Base-by-base conservation (phyloP, 2,797 vertebrate genomes). In the Meda fulgida region DNA sequence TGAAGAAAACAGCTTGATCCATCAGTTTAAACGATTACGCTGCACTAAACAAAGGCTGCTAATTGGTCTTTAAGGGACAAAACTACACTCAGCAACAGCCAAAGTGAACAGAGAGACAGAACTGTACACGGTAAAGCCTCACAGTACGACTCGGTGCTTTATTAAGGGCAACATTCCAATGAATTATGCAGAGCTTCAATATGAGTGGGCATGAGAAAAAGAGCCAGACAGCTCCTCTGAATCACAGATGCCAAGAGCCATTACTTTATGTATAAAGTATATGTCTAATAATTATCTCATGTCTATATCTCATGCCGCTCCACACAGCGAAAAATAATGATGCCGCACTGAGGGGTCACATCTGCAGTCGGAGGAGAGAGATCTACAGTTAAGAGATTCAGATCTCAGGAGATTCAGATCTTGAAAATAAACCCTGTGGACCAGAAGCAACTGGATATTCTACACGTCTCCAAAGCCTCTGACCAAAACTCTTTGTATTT, bases 281-380 rank as follows among this genome's bases (percentile, higher is more conserved):
- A 93, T 91, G 87, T 91, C 88, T 88, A 88, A 87, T 93, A 93
- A 94, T 94, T 91, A 94, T 91, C 89, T 91, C 86, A 79, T 89
- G 85, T 87, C 86, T 67, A 83, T 83, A 88, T 88, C 87, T 88
- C 53, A 88, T 46, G 75, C 89, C 90, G 92, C 92, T 90, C 90
- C 86, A 88, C 90, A 87, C 85, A 87, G 86, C 79, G 85, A 89
- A 92, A 48, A 93, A 93, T 93, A 92, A 93, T 90, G 91, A 93
- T 86, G 58, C 67, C 86, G 79, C 65, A 83, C 84, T 83, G 51
- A 86, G 89, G 86, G 88, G 86, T 87, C 19, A 86, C 84, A 92
- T 85, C 48, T 89, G 84, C 91, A 90, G 91, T 80, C 65, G 38
- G 76, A 85, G 40, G 72, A 88, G 84, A 84, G 86, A 91, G 90